Base-by-base conservation (phyloP, 2,888 invertebrate genomes). In the Torymus texanus region DNA sequence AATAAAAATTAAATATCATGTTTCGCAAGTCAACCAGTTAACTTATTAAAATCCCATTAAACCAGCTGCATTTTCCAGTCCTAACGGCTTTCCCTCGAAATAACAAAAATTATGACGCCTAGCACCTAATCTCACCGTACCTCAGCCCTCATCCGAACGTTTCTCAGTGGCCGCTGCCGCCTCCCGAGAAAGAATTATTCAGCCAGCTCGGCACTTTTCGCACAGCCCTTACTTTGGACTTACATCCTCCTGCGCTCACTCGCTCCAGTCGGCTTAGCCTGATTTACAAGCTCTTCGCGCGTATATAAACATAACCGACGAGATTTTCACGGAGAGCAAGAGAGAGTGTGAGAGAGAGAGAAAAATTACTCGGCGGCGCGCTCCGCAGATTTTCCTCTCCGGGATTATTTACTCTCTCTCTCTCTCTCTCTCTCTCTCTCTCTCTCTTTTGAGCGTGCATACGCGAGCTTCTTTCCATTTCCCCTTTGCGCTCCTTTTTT, bases 311-410 rank as follows among this genome's bases (percentile, higher is more conserved):
- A 50, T 14, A 41, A 41, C 50, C n/a, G 59, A 50, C 61, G 75
- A 75, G 61, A 75, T 75, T 75, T 24, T 29, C 70, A 21, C 50
- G 8, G 41, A 41, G 41, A 41, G 29, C 29, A 29, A 29, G 41
- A 41, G 41, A 41, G 41, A 41, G 41, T 21, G 2, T 2, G 21
- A 21, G 21, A 21, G 21, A 21, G 21, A 21, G 70, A 63, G 70
- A 77, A 77, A 77, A 77, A 77, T 77, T 77, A 77, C 71, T 65
- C 76, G 8, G 41, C 76, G 8, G 41, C 41, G 41, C 8, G 41
- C 41, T 41, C 41, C 41, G 41, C 41, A 53, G 75, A 75, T 67
- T 67, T 67, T 53, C 24, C 12, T 41, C 56, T 12, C 10, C 12
- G n/a, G 65, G 24, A 77, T 77, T 77, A 77, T 76, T 76, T 76